Base-by-base conservation (phyloP, 1,140 invertebrate genomes). In the Reticulitermes speratus region DNA sequence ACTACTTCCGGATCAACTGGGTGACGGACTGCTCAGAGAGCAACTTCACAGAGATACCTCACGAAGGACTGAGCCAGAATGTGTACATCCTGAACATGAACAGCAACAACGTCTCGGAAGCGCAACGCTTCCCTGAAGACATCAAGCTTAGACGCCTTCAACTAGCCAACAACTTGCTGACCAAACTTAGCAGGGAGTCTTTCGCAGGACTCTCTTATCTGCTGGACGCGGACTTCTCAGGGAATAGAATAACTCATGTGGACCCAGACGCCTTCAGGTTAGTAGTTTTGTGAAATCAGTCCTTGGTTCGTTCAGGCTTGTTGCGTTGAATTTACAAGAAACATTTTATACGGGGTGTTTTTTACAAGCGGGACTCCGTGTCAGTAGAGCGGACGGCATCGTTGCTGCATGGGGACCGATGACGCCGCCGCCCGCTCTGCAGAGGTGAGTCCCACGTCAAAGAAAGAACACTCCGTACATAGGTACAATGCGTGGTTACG, bases 1-100 rank as follows among this genome's bases (percentile, higher is more conserved):
- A 95, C 91, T 95, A 95, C 90, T 95, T 95, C 90, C 92, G 95
- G 86, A 94, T 95, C 89, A 95, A 95, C 90, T 95, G 94, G 95
- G 95, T 96, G 87, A 95, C 94, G 2, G 95, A 96, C 88, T 95
- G 95, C 88, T 96, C 95, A 0, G 94, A 95, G 88, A 95, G 94
- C 89, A 95, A 95, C 89, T 91, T 95, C n/a, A 95, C 95, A 3
- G 91, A 92, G 84, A 93, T 95, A 38, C 95, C 95, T 0, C 94
- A 94, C 89, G 89, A 89, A 82, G 89, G 89, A 7, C 91, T 95
- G 55, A 95, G 94, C 89, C 91, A 92, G 25, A 95, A 94, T 89
- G 94, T 95, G 14, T 95, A 96, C 90, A 91, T 95, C 86, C 90
- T 96, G 86, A 94, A 96, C 89, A 91, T 95, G 90, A 95, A 95